phyloP scores from a whole-genome alignment of 2,797 vertebrate species.

The Megalops cyprinoides region DNA sequence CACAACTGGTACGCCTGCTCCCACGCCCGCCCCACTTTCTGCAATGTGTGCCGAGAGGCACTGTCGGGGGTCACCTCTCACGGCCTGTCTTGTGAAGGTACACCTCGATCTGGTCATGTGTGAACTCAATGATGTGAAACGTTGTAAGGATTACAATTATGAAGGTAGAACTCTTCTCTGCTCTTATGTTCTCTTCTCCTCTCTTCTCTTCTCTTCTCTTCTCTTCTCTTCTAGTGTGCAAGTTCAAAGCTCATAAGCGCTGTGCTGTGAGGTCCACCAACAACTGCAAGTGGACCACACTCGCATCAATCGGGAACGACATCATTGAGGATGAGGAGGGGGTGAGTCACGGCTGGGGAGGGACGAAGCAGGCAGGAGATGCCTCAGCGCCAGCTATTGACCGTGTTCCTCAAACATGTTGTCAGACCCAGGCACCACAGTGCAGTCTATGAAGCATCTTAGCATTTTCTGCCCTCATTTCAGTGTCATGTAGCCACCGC shows the following conservation, averaged over 20 bases:
- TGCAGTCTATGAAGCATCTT: too few relatives aligned
- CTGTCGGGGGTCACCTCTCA: constrained; percentile 91
- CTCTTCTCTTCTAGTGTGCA: constrained; percentile 75
- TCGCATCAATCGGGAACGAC: constrained; percentile 89
- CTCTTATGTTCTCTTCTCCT: not conserved
- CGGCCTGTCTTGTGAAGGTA: constrained; percentile 93
- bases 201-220: not conserved
- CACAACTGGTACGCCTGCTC: constrained; percentile 96
- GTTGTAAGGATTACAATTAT: not conserved
- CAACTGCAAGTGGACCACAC: constrained; percentile 96
- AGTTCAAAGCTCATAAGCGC: constrained; percentile 93
- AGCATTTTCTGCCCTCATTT: too few relatives aligned
- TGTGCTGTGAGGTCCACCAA: constrained; percentile 91
- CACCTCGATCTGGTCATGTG: too few relatives aligned
- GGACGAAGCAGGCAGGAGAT: too few relatives aligned
- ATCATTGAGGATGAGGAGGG: constrained; percentile 91
- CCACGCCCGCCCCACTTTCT: constrained; percentile 88
- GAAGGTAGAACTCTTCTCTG: not conserved
- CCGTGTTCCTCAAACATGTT: too few relatives aligned
- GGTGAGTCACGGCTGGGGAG: too few relatives aligned
- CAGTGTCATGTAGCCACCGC: too few relatives aligned
- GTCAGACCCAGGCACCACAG: too few relatives aligned
- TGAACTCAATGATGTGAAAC: too few relatives aligned
- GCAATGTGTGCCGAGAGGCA: constrained; percentile 90
- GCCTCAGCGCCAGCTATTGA: too few relatives aligned